Percentiles rank a stretch among this genome's conserved stretches.
Evolutionary conservation across 1,140 invertebrate species (phyloP).

Genomic region (Drosophila pectinifera): DNA sequence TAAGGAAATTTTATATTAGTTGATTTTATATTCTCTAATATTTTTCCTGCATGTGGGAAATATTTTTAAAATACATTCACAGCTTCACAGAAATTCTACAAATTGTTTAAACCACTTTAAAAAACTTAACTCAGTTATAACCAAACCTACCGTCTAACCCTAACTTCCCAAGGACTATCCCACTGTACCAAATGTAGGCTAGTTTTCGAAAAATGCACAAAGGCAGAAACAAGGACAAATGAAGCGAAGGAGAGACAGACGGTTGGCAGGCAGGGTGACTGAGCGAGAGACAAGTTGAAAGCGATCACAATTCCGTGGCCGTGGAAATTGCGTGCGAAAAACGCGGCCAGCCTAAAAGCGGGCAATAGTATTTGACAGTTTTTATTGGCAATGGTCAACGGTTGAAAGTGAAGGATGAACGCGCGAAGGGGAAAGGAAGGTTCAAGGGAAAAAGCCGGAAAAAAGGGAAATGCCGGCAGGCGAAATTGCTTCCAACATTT

Average conservation of each 20-base stretch:
- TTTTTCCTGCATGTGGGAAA: not conserved
- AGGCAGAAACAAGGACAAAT: not conserved
- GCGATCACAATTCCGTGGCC: conserved; percentile 14
- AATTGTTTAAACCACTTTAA: not conserved
- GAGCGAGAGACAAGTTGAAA: conserved; percentile 3
- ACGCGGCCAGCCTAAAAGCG: conserved; percentile 50
- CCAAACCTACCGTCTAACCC: not conserved
- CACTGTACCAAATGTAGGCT: not conserved
- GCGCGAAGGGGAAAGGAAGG: not conserved
- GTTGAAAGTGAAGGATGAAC: conserved; percentile 5
- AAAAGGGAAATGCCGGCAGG: conserved; percentile 8
- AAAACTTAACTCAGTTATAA: too few species aligned
- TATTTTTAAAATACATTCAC: not conserved
- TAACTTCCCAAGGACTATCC: not conserved
- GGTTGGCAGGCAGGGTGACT: not conserved
- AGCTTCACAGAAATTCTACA: not conserved
- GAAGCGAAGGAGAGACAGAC: conserved; percentile 2
- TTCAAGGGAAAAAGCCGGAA: conserved; percentile 36
- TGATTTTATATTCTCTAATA: not conserved
- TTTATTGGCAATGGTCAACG: conserved; percentile 59
- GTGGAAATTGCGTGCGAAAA: conserved; percentile 45
- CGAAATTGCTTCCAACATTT: conserved; percentile 33
- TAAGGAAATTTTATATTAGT: not conserved
- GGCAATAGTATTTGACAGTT: conserved; percentile 63
- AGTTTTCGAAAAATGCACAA: conserved; percentile 7